Conservation (phyloP, 2,113 vertebrate genomes). For the Lycocorax pyrrhopterus region DNA sequence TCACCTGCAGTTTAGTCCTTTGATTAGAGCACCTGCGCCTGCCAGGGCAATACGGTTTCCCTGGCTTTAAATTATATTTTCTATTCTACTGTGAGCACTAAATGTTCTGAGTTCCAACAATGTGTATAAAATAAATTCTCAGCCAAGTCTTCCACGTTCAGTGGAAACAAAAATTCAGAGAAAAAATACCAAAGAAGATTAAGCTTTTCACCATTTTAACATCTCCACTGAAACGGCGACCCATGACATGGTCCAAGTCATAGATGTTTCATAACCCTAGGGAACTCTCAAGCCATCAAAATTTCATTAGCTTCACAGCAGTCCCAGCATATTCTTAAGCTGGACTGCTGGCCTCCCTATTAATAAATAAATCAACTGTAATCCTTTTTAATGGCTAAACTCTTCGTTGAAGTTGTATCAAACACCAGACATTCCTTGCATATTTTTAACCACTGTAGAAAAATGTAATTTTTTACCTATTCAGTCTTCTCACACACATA, state of each 20-base stretch:
- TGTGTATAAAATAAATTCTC: not conserved
- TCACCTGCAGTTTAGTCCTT: not conserved
- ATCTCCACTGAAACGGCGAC: not conserved
- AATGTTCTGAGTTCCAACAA: not conserved
- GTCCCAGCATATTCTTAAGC: conserved; percentile 32
- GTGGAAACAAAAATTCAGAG: conserved; percentile 22
- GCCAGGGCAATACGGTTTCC: not conserved
- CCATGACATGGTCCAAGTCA: not conserved
- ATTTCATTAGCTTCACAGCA: conserved; percentile 67
- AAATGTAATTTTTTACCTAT: not conserved
- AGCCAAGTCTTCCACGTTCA: not conserved
- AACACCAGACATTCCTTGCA: not conserved
- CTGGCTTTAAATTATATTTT: conserved; percentile 10
- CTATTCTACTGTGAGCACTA: not conserved
- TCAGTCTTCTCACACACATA: not conserved
- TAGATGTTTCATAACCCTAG: not conserved
- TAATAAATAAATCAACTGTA: conserved; percentile 68
- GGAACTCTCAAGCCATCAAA: conserved; percentile 50
- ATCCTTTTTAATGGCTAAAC: conserved; percentile 56
- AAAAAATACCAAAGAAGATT: conserved; percentile 24
- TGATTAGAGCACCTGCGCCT: not conserved
- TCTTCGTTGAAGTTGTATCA: conserved; percentile 49
- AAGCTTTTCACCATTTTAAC: conserved; percentile 16
- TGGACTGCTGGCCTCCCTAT: conserved; percentile 58
- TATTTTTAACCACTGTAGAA: conserved; percentile 41